Evolutionary conservation across 2,888 invertebrate species (phyloP), one percentile per base, ranked within the genome.

Genomic region (Anarsia innoxiella): DNA sequence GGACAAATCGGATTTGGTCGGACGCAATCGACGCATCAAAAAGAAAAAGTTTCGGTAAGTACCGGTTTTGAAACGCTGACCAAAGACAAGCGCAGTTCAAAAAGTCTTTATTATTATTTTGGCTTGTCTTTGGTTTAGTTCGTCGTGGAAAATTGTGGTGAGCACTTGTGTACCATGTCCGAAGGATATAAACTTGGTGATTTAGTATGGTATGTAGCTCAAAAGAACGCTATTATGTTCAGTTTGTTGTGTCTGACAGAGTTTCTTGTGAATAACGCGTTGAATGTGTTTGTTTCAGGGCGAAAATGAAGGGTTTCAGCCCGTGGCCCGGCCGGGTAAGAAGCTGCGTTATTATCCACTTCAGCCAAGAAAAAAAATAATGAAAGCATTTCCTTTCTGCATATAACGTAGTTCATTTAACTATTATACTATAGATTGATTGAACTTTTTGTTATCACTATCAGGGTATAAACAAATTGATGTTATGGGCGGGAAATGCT

Each of bases 271-370:
- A 42, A 29, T 56, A 59, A 61, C 40, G 34, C 14, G 34, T 47
- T 35, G 37, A 23, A 42, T 53, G 48, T 59, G 41, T 66, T 83
- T 83, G 82, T 84, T 84, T 66, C 89, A 97, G 97, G 97, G 96
- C 97, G 41, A 97, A 96, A 89, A 96, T 97, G 96, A 97, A 96
- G 88, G 95, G 96, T 56, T 97, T 95, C 86, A 93, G 95, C 53
- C 94, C 96, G 49, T 97, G 97, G 97, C 97, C 97, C 47, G 96
- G 95, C 83, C 93, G 94, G 90, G 96, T 97, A 90, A 93, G 94
- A 90, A 71, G 74, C 65, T 61, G 65, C 56, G 49, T 53, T 63
- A 64, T 57, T 53, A 48, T 59, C 56, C 31, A 31, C 28, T 40
- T 23, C 9, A 4, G 10, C 12, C 5, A 6, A 36, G 25, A 34